Evolutionary conservation across 2,113 vertebrate species (phyloP).

Genomic region (Erythrocercus mccallii): DNA sequence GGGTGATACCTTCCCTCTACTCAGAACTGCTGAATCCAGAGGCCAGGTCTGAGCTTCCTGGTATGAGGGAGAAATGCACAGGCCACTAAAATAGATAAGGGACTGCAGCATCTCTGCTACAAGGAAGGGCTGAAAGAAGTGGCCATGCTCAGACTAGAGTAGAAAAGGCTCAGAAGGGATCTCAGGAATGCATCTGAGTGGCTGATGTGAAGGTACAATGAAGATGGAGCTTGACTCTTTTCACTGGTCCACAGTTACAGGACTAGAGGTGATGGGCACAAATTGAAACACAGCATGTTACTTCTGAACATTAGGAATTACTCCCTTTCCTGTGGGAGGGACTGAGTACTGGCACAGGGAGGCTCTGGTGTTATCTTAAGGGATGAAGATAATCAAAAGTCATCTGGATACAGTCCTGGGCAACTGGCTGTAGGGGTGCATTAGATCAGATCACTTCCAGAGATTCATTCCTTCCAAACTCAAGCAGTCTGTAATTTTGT

Average conservation of each 20-base stretch:
- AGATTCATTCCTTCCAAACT: neutral
- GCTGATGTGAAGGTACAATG: neutral
- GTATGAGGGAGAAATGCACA: accelerated
- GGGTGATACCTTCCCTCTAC: neutral
- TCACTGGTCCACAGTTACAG: neutral
- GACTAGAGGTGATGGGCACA: neutral
- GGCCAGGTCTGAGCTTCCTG: neutral
- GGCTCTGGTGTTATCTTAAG: neutral
- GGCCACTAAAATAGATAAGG: neutral
- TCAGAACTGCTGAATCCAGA: neutral
- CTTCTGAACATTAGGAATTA: neutral
- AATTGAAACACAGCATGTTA: neutral
- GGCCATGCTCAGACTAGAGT: neutral
- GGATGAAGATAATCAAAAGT: neutral
- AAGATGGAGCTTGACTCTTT: neutral
- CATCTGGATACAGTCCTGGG: neutral
- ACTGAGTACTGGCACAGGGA: neutral
- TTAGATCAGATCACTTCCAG: neutral
- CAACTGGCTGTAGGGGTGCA: accelerated
- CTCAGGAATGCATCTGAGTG: neutral
- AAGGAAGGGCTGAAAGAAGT: neutral
- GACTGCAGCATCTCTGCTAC: neutral
- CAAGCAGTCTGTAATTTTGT: neutral
- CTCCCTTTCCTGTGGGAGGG: neutral
- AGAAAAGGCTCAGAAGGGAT: neutral